Evolutionary conservation across 2,888 invertebrate genomes (phyloP).

Genomic region (Eutolmus rufibarbis): DNA sequence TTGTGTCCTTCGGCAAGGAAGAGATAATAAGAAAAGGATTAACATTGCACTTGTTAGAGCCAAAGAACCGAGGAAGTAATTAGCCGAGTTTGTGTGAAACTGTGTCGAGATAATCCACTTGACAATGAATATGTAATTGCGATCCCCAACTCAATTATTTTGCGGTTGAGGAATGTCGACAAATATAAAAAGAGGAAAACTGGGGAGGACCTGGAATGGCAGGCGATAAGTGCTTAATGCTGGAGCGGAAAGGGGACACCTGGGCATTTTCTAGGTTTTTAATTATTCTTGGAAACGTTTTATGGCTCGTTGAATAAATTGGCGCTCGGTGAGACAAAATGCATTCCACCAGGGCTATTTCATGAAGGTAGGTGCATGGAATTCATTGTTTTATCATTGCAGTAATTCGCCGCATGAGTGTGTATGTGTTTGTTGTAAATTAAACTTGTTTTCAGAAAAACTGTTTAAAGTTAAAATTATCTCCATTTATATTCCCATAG

Average conservation of each 20-base stretch:
- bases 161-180: slow-evolving; percentile 19
- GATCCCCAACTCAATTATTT: slow-evolving; percentile 33
- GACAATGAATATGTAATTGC: slow-evolving; percentile 25
- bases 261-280: not conserved
- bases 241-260: not conserved
- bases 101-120: slow-evolving; percentile 34
- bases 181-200: not conserved
- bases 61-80: slow-evolving; percentile 37
- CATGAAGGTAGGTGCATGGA: not conserved
- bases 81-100: slow-evolving; percentile 33
- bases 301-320: not conserved
- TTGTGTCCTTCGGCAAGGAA: slow-evolving; percentile 17
- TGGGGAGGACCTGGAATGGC: not conserved
- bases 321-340: not conserved
- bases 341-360: not conserved
- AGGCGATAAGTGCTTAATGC: not conserved
- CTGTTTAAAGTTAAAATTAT: not conserved
- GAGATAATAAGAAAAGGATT: slow-evolving; percentile 39
- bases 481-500: not conserved
- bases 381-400: not conserved
- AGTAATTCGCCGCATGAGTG: not conserved
- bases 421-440: not conserved
- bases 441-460: not conserved
- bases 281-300: not conserved
- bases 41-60: slow-evolving; percentile 34